Percentiles rank a stretch among this genome's conserved stretches.
Evolutionary conservation across 2,113 vertebrate genomes (phyloP).

Genomic region (Pao palembangensis): DNA sequence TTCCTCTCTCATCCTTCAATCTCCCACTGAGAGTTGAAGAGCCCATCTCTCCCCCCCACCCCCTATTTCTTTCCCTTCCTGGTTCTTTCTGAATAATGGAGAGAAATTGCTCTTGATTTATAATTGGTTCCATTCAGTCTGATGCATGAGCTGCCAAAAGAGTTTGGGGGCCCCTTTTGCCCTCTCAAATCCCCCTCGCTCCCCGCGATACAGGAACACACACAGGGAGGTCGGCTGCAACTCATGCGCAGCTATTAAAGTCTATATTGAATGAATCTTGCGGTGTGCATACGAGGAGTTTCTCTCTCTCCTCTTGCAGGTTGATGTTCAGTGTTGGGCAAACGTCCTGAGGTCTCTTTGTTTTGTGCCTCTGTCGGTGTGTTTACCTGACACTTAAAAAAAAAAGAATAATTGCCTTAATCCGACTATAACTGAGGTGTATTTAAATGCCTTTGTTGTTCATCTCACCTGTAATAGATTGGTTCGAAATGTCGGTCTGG

Average conservation of each 20-base stretch:
- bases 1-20: slow-evolving; percentile 43
- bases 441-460: no score
- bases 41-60: slow-evolving; percentile 30
- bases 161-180: slow-evolving; percentile 57
- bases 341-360: slow-evolving; percentile 64
- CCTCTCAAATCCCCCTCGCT: slow-evolving; percentile 6
- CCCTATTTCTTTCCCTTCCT: slow-evolving; percentile 18
- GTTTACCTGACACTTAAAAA: no score
- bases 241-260: slow-evolving; percentile 48
- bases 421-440: slow-evolving; percentile 37
- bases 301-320: slow-evolving; percentile 13
- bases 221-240: slow-evolving; percentile 4
- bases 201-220: slow-evolving; percentile 51
- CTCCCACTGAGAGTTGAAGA: slow-evolving; percentile 58
- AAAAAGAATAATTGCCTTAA: slow-evolving; percentile 57
- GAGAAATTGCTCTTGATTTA: slow-evolving; percentile 81
- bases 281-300: slow-evolving; percentile 30
- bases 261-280: slow-evolving; percentile 30
- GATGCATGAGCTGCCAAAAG: slow-evolving; percentile 75
- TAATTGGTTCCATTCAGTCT: slow-evolving; percentile 82
- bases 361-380: slow-evolving; percentile 58
- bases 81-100: slow-evolving; percentile 76
- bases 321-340: slow-evolving; percentile 26
- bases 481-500: no score
- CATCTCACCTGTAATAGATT: no score